phyloP scores from a whole-genome alignment of 1,140 invertebrate genomes.

The Proctacanthus coquilletti region DNA sequence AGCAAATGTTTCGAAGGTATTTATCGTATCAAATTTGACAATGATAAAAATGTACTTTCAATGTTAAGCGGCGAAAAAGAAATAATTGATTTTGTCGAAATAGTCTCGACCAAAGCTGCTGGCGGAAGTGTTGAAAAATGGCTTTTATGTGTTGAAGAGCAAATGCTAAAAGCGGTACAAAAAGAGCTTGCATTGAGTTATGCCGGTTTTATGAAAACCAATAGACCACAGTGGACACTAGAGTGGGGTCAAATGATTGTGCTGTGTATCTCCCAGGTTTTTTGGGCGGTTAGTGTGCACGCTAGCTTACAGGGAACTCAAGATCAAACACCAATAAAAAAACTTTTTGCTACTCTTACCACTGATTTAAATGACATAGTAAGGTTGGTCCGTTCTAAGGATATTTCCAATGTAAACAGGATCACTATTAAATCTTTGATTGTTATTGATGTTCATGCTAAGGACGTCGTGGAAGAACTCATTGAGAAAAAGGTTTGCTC shows the following conservation, averaged over 20 bases:
- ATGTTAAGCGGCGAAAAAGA: slow-evolving; percentile 80
- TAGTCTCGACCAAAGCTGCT: slow-evolving; percentile 62
- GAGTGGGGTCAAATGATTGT: slow-evolving; percentile 82
- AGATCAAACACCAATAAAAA: slow-evolving; percentile 34
- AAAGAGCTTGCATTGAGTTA: slow-evolving; percentile 57
- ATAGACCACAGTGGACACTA: slow-evolving; percentile 58
- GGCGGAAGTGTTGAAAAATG: slow-evolving; percentile 86
- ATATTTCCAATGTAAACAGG: slow-evolving; percentile 42
- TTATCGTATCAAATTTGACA: slow-evolving; percentile 52
- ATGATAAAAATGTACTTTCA: slow-evolving; percentile 59
- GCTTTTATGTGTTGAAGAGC: slow-evolving; percentile 69
- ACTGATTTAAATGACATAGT: slow-evolving; percentile 49
- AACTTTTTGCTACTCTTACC: slow-evolving; percentile 37
- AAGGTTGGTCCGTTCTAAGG: slow-evolving; percentile 37
- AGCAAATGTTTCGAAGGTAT: slow-evolving; percentile 86
- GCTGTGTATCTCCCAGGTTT: slow-evolving; percentile 73
- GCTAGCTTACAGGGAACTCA: slow-evolving; percentile 44
- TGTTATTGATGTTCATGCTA: slow-evolving; percentile 81
- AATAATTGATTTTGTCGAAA: slow-evolving; percentile 49
- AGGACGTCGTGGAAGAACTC: slow-evolving; percentile 69
- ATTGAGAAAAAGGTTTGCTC: slow-evolving; percentile 47
- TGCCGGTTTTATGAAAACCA: slow-evolving; percentile 46
- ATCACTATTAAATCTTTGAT: slow-evolving; percentile 76
- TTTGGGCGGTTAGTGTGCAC: slow-evolving; percentile 73
- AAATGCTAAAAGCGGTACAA: slow-evolving; percentile 63